Percentiles rank a stretch among this genome's conserved stretches.
These are phyloP conservation scores for Clarias laeviceps DNA, from an alignment of 2,797 vertebrate species.

Conservation along the genomic window DNA sequence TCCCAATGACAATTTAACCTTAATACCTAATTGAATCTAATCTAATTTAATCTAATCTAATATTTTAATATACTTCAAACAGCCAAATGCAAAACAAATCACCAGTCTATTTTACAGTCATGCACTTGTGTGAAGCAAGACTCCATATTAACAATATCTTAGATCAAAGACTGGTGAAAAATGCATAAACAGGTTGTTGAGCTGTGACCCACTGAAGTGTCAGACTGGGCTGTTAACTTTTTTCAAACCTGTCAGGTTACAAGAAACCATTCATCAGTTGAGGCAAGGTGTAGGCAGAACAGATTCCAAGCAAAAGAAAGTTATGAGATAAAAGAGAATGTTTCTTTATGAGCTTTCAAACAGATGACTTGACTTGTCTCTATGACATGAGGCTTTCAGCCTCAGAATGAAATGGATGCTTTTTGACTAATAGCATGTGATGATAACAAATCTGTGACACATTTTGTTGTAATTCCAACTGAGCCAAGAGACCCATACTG, in stretches of 20 bases:
- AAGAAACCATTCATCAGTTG: constrained; percentile 30
- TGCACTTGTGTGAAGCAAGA: constrained; percentile 17
- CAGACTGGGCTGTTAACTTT: constrained; percentile 30
- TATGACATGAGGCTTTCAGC: not conserved
- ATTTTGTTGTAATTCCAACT: not conserved
- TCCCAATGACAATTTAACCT: not conserved
- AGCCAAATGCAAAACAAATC: not conserved
- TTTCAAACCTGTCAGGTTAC: constrained; percentile 45
- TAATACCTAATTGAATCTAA: not conserved
- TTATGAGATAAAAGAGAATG: constrained; percentile 28
- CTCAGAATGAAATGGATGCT: not conserved
- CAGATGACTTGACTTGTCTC: not conserved
- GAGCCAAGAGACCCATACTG: not conserved
- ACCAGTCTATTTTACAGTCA: constrained; percentile 12
- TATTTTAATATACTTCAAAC: not conserved
- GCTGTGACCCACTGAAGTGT: constrained; percentile 45
- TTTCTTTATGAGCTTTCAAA: constrained; percentile 26
- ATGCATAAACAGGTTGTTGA: constrained; percentile 45
- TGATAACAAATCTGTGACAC: not conserved
- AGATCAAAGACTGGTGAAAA: constrained; percentile 42
- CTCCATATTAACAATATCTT: constrained; percentile 22
- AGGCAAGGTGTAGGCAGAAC: constrained; percentile 32
- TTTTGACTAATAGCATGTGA: not conserved
- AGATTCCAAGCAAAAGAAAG: constrained; percentile 34
- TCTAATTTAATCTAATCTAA: no score